A percentile compares a stretch with the other conserved stretches of the same genome.
phyloP scores from a whole-genome alignment of 2,888 invertebrate genomes.

The Pseudococcus longispinus region DNA sequence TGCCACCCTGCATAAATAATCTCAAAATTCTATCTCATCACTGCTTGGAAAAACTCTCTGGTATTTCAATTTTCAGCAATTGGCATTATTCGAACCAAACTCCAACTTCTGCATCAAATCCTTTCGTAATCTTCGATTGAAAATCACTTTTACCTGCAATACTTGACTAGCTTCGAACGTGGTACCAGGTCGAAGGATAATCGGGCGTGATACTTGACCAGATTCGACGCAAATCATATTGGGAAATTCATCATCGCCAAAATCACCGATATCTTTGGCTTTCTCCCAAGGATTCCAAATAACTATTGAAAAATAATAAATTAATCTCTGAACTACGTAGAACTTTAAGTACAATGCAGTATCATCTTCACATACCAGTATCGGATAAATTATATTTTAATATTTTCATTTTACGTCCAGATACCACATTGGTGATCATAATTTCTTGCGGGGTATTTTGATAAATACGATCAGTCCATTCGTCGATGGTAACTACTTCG shows the following conservation, averaged over 20 bases:
- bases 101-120: no score
- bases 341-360: neutral
- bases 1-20: no score
- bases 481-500: constrained; percentile 86
- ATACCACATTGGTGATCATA: constrained; percentile 90
- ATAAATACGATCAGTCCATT: constrained; percentile 93
- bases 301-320: constrained; percentile 65
- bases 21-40: no score
- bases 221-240: constrained; percentile 97
- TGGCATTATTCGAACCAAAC: no score
- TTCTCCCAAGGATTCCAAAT: constrained; percentile 97
- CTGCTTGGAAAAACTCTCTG: no score
- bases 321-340: neutral
- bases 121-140: no score
- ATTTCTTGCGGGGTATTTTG: constrained; percentile 92
- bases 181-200: constrained; percentile 86
- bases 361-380: constrained; percentile 69
- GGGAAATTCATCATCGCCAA: constrained; percentile 96
- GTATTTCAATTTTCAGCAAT: no score
- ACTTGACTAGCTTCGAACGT: constrained; percentile 92
- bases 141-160: constrained; percentile 70
- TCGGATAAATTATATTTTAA: constrained; percentile 95
- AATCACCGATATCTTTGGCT: constrained; percentile 90
- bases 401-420: constrained; percentile 88
- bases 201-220: constrained; percentile 86